phyloP scores from a whole-genome alignment of 2,888 invertebrate genomes.

The Salticus scenicus region DNA sequence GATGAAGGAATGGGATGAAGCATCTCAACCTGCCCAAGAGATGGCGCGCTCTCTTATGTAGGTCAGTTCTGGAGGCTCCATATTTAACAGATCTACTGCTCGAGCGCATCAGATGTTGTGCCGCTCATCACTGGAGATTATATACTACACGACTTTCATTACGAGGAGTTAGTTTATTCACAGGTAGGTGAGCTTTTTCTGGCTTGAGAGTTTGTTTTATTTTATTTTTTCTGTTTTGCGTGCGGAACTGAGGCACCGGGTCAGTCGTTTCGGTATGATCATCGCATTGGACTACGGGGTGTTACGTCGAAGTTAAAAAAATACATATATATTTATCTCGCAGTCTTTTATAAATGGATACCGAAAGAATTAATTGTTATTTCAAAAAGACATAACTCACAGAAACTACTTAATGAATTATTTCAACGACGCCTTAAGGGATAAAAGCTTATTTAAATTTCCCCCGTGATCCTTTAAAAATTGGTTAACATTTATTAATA shows the following conservation, averaged over 20 bases:
- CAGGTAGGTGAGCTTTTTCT: slow-evolving; percentile 36
- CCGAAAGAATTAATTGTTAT: no score
- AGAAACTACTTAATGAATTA: no score
- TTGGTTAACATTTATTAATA: no score
- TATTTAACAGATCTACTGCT: slow-evolving; percentile 63
- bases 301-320: no score
- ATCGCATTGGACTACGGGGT: not conserved
- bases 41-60: slow-evolving; percentile 46
- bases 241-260: slow-evolving; percentile 24
- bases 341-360: no score
- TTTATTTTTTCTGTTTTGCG: not conserved
- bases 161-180: slow-evolving; percentile 29
- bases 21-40: not conserved
- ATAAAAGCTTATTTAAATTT: no score
- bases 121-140: slow-evolving; percentile 16
- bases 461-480: no score
- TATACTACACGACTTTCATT: slow-evolving; percentile 27
- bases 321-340: no score
- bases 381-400: no score
- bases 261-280: not conserved
- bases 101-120: slow-evolving; percentile 48
- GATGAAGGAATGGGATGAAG: not conserved
- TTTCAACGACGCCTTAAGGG: no score
- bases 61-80: slow-evolving; percentile 52
- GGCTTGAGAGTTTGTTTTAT: not conserved